Conservation (phyloP, 2,797 vertebrate species). For the Notamacropus eugenii region DNA sequence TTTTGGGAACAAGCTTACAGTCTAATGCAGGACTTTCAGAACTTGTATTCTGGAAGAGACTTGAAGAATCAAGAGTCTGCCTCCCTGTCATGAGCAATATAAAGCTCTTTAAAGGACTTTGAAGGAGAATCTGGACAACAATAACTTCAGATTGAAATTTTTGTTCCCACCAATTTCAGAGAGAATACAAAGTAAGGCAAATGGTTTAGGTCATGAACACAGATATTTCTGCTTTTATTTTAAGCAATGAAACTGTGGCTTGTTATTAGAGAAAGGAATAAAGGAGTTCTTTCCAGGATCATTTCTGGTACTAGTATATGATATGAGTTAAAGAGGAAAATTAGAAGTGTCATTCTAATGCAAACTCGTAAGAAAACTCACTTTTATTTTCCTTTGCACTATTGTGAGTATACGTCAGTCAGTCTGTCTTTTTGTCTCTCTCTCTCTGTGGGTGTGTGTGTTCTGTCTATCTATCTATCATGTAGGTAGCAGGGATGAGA, state of each 20-base stretch:
- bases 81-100: background rate
- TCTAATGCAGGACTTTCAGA: background rate
- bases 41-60: background rate
- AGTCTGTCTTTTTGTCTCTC: background rate
- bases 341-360: background rate
- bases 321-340: background rate
- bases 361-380: background rate
- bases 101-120: background rate
- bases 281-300: background rate
- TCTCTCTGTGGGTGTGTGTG: no score
- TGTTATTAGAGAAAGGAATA: background rate
- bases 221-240: background rate
- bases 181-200: background rate
- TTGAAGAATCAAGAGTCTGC: background rate
- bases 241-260: slow-evolving; percentile 29
- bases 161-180: slow-evolving; percentile 1
- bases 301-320: background rate
- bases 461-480: background rate
- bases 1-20: background rate
- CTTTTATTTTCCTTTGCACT: background rate
- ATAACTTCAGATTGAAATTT: background rate
- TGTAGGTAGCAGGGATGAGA: background rate
- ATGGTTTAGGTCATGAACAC: background rate
- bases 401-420: background rate
- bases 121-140: background rate